These are phyloP conservation scores for Coranthus polyacanthus DNA, from an alignment of 2,797 vertebrate genomes.

Conservation along the genomic window DNA sequence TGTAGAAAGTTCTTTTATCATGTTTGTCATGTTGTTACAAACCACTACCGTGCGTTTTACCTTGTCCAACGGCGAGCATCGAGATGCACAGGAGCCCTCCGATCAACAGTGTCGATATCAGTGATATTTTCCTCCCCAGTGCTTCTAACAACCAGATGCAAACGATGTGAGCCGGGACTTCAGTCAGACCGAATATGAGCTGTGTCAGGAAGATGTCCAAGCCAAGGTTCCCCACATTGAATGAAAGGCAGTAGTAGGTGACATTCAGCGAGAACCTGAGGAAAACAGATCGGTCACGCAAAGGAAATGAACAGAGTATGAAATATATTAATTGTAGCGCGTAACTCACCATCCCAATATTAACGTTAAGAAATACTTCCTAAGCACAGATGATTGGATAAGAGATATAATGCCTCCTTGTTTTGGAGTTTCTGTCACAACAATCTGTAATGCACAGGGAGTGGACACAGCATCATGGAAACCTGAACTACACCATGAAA, in stretches of 20 bases:
- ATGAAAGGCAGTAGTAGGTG: conserved; percentile 84
- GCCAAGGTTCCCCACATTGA: conserved; percentile 88
- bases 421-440: conserved; percentile 61
- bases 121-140: conserved; percentile 82
- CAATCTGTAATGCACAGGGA: conserved; percentile 71
- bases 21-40: no score
- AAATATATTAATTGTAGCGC: neutral
- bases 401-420: conserved; percentile 78
- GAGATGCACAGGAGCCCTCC: conserved; percentile 82
- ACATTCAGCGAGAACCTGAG: conserved; percentile 88
- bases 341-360: conserved; percentile 83
- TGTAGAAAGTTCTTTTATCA: no score
- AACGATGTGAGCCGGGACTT: conserved; percentile 83
- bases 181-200: conserved; percentile 86
- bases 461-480: conserved; percentile 38
- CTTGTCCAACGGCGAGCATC: conserved; percentile 83
- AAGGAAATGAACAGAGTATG: neutral
- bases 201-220: conserved; percentile 90
- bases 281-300: neutral
- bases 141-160: conserved; percentile 84
- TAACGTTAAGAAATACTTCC: conserved; percentile 84
- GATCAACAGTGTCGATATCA: conserved; percentile 76
- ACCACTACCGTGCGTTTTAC: conserved; percentile 73
- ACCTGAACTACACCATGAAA: conserved; percentile 22
- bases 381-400: conserved; percentile 80